These are phyloP conservation scores for Myrmecophaga tridactyla DNA, from an alignment of 2,113 vertebrate genomes.

Conservation along the genomic window DNA sequence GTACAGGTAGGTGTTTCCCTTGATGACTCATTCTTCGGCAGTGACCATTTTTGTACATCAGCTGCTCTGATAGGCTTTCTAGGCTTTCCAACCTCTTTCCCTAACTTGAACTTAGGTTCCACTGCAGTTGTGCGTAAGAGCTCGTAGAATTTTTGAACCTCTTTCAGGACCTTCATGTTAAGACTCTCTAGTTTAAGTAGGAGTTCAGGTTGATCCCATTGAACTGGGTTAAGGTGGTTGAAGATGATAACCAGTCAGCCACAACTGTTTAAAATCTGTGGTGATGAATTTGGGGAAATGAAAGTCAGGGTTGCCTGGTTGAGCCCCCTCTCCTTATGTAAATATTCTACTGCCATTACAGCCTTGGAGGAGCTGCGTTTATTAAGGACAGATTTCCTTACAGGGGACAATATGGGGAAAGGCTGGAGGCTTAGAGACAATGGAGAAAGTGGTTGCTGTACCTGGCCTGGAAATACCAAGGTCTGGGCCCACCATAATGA, in stretches of 20 bases:
- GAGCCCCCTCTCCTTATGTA: neutral
- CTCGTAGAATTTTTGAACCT: neutral
- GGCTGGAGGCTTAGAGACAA: neutral
- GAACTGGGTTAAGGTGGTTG: neutral
- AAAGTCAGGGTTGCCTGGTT: neutral
- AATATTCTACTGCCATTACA: neutral
- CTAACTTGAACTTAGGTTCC: neutral
- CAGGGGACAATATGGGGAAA: neutral
- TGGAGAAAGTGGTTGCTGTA: neutral
- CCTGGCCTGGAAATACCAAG: neutral
- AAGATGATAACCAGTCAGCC: neutral
- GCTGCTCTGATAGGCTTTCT: neutral
- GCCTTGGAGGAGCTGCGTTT: neutral
- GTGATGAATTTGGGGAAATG: neutral
- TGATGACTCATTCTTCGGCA: neutral
- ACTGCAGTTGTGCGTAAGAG: neutral
- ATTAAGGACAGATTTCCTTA: neutral
- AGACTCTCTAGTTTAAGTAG: neutral
- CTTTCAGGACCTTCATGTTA: neutral
- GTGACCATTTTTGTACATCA: neutral
- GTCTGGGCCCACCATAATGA: neutral
- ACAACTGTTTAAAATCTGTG: neutral
- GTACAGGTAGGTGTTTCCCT: neutral
- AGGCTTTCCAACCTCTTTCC: neutral
- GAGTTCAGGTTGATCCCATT: rapidly evolving